phyloP scores from a whole-genome alignment of 2,797 vertebrate genomes.

The Enteromius paludinosus region DNA sequence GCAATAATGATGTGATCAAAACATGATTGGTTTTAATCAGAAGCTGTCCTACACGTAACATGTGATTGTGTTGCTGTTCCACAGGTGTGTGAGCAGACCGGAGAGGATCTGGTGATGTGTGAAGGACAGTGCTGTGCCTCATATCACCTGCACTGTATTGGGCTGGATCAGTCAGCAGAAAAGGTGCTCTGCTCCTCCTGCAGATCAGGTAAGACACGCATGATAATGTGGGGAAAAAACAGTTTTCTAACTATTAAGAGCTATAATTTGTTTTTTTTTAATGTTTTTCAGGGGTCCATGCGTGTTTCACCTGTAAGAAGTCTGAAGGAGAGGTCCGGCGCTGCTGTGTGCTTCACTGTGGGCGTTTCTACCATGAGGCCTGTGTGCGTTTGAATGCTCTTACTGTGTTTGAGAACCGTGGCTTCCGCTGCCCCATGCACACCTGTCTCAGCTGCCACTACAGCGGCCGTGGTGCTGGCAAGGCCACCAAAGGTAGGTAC shows the following conservation, averaged over 20 bases:
- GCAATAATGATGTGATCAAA: neutral
- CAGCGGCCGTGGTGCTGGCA: slow-evolving; percentile 82
- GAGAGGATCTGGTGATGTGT: slow-evolving; percentile 87
- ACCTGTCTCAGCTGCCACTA: slow-evolving; percentile 93
- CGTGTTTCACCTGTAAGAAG: slow-evolving; percentile 93
- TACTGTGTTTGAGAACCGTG: slow-evolving; percentile 90
- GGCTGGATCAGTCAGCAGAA: slow-evolving; percentile 79
- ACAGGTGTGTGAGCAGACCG: slow-evolving; percentile 90
- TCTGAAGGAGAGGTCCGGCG: slow-evolving; percentile 85
- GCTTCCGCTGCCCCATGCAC: slow-evolving; percentile 95
- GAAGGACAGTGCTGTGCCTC: slow-evolving; percentile 92
- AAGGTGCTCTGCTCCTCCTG: slow-evolving; percentile 90
- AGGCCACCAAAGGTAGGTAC: slow-evolving; percentile 86
- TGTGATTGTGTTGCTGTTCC: neutral
- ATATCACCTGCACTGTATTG: slow-evolving; percentile 90
- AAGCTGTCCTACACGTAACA: neutral
- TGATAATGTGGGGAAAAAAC: neutral
- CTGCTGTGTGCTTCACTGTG: slow-evolving; percentile 90
- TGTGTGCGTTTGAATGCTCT: slow-evolving; percentile 87
- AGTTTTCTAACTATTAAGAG: neutral
- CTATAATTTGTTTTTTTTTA: neutral
- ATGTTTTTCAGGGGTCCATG: slow-evolving; percentile 81
- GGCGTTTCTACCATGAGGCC: slow-evolving; percentile 94
- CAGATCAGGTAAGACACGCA: slow-evolving; percentile 82
- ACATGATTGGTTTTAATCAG: no score